phyloP scores from a whole-genome alignment of 2,888 invertebrate genomes.

The Agrochola circellaris region DNA sequence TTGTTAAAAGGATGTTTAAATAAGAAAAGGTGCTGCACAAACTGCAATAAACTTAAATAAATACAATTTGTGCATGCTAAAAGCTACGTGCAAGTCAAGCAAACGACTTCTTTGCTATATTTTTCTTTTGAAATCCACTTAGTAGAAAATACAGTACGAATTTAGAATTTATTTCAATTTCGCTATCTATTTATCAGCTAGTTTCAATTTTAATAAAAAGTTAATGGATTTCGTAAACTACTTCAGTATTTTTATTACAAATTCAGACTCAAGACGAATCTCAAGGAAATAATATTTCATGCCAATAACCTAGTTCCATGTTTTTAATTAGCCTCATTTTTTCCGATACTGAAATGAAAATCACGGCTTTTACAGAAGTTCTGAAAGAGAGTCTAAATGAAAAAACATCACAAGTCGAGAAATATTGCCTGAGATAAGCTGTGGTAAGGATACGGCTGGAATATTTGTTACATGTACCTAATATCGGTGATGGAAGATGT shows the following conservation, averaged over 20 bases:
- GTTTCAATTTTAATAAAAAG: constrained; percentile 1
- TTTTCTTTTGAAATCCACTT: constrained; percentile 18
- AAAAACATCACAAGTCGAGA: no score
- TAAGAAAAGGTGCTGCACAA: constrained; percentile 30
- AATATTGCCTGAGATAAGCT: constrained; percentile 4
- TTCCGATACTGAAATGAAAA: constrained; percentile 46
- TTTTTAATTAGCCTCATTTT: constrained; percentile 55
- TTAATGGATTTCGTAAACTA: background rate
- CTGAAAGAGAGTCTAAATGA: background rate
- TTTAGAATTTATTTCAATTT: background rate
- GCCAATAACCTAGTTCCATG: constrained; percentile 26
- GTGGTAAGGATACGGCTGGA: background rate
- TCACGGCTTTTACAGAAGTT: constrained; percentile 8
- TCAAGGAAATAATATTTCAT: constrained; percentile 9
- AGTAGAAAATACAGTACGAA: background rate
- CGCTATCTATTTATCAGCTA: background rate
- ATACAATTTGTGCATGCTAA: constrained; percentile 52
- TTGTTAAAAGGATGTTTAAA: constrained; percentile 40
- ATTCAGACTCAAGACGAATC: background rate
- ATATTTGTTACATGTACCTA: constrained; percentile 1
- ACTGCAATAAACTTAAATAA: constrained; percentile 58
- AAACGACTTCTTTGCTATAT: constrained; percentile 23
- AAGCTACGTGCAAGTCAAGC: constrained; percentile 42
- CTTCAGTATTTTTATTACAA: background rate
- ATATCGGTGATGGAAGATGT: background rate